These are phyloP conservation scores for Triops longicaudatus DNA, from an alignment of 1,140 invertebrate species.

Conservation along the genomic window DNA sequence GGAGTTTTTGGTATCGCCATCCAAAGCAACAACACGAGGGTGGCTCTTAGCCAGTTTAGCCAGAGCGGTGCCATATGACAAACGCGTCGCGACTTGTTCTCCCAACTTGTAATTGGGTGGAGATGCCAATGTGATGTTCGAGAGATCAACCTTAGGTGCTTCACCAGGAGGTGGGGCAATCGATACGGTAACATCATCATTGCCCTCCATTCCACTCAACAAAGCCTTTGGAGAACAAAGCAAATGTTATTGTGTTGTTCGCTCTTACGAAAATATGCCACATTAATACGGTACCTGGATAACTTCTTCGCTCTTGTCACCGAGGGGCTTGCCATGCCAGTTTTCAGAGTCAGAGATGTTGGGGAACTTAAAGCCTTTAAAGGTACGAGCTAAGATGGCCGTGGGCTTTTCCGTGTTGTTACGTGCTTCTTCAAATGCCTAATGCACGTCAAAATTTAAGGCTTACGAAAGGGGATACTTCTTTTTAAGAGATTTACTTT, in stretches of 20 bases:
- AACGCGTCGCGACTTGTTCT: slow-evolving; percentile 77
- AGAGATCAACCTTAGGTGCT: slow-evolving; percentile 61
- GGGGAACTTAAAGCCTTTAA: slow-evolving; percentile 82
- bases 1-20: slow-evolving; percentile 97
- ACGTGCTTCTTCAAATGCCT: slow-evolving; percentile 72
- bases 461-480: too few relatives aligned
- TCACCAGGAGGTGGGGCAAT: slow-evolving; percentile 44
- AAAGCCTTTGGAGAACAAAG: slow-evolving; percentile 9
- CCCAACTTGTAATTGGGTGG: slow-evolving; percentile 77
- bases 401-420: slow-evolving; percentile 75
- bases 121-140: slow-evolving; percentile 64
- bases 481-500: slow-evolving; percentile 46
- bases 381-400: slow-evolving; percentile 89
- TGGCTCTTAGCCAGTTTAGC: slow-evolving; percentile 78
- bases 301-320: slow-evolving; percentile 63
- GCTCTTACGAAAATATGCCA: neutral
- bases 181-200: slow-evolving; percentile 20
- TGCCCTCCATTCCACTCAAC: slow-evolving; percentile 17
- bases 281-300: slow-evolving; percentile 50
- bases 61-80: slow-evolving; percentile 89
- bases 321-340: slow-evolving; percentile 96
- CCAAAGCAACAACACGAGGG: slow-evolving; percentile 76
- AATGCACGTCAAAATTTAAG: slow-evolving; percentile 24
- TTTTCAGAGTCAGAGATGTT: slow-evolving; percentile 85
- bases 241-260: neutral